Conservation (phyloP, 2,797 vertebrate genomes). For the Cirrhinus molitorella region DNA sequence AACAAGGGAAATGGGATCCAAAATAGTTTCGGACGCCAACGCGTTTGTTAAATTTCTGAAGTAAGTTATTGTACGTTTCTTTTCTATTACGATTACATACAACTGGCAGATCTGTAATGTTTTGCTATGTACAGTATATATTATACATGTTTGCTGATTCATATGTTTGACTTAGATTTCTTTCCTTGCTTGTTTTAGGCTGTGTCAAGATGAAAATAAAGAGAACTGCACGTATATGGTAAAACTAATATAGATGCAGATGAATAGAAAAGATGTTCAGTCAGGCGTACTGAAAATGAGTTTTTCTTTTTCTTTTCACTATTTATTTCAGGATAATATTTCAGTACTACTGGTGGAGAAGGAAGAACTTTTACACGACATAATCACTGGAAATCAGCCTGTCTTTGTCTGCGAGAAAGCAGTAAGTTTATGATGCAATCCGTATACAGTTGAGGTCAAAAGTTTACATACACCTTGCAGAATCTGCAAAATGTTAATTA, state of each 20-base stretch:
- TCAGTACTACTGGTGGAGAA: conserved; percentile 78
- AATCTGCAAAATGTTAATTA: no score
- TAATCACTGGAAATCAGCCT: conserved; percentile 74
- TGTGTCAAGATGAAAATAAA: conserved; percentile 38
- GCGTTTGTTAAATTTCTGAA: conserved; percentile 19
- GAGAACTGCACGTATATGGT: conserved; percentile 18
- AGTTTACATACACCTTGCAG: no score
- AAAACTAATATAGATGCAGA: not conserved
- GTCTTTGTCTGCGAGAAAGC: conserved; percentile 85
- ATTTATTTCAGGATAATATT: conserved; percentile 15
- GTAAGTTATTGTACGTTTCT: conserved; percentile 11
- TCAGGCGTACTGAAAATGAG: not conserved
- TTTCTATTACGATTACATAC: not conserved
- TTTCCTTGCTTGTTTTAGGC: not conserved
- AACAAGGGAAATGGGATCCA: not conserved
- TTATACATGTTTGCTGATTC: not conserved
- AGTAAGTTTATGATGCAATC: conserved; percentile 72
- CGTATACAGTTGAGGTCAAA: no score
- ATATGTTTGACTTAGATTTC: not conserved
- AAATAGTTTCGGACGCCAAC: conserved; percentile 27
- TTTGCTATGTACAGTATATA: not conserved
- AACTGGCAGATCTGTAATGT: not conserved
- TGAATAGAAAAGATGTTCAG: not conserved
- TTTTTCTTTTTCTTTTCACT: no score
- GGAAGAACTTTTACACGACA: conserved; percentile 73